Evolutionary conservation across 2,888 invertebrate genomes (phyloP).

Genomic region (Phaedon cochleariae): DNA sequence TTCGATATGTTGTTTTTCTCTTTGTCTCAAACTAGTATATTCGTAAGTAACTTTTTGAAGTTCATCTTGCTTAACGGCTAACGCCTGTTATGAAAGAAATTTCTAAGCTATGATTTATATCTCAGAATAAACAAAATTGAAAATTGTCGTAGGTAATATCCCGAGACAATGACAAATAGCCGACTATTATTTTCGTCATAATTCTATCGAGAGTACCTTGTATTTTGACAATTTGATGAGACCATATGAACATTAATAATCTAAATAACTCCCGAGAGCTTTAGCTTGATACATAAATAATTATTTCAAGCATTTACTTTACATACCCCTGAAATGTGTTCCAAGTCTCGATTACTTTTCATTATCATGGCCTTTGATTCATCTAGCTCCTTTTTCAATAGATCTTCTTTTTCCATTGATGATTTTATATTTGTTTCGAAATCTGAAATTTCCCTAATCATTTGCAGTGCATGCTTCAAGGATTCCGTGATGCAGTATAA

Average conservation of each 20-base stretch:
- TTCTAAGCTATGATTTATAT: too few species aligned
- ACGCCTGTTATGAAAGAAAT: not conserved
- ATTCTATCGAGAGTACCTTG: too few species aligned
- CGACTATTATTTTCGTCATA: too few species aligned
- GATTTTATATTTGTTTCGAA: constrained; percentile 43
- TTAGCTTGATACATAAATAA: too few species aligned
- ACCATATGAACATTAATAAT: too few species aligned
- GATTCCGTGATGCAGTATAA: too few species aligned
- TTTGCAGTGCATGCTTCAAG: not conserved
- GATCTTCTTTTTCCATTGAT: constrained; percentile 41
- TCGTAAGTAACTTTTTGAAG: constrained; percentile 30
- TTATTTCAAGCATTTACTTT: too few species aligned
- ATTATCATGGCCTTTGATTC: constrained; percentile 38
- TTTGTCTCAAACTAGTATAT: constrained; percentile 19
- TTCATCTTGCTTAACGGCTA: constrained; percentile 26
- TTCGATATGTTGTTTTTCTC: constrained; percentile 27
- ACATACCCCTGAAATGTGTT: constrained; percentile 32
- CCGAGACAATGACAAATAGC: too few species aligned
- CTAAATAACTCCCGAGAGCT: too few species aligned
- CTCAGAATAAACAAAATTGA: too few species aligned
- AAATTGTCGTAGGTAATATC: too few species aligned
- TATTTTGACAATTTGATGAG: too few species aligned
- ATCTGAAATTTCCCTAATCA: constrained; percentile 32
- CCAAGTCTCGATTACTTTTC: constrained; percentile 31
- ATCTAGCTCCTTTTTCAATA: constrained; percentile 42